These are phyloP conservation scores for Saccopteryx bilineata DNA, from an alignment of 2,113 vertebrate species.

Conservation along the genomic window DNA sequence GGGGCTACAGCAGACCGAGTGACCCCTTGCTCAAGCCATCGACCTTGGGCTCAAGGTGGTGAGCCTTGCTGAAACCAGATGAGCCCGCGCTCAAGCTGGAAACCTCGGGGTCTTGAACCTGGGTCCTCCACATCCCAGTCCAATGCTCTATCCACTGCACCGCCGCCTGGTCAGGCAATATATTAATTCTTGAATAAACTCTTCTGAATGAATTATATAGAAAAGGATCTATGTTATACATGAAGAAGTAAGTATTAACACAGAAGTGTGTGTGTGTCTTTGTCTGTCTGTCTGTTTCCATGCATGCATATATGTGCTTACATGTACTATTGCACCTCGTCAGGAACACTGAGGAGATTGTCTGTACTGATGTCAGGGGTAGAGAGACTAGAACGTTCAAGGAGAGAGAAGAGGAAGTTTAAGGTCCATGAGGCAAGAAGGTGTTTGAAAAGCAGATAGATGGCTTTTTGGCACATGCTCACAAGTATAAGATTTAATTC, in stretches of 20 bases:
- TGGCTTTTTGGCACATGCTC: fast-evolving
- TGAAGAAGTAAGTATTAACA: not conserved
- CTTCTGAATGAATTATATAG: not conserved
- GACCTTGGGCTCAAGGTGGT: too few species aligned
- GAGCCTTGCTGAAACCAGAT: too few species aligned
- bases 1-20: too few species aligned
- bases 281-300: not conserved
- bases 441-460: not conserved
- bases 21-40: too few species aligned
- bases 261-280: not conserved
- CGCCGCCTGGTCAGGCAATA: too few species aligned
- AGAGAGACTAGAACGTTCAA: not conserved
- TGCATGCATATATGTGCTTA: not conserved
- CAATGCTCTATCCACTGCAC: too few species aligned
- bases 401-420: not conserved
- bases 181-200: not conserved
- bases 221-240: not conserved
- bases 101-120: too few species aligned
- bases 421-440: not conserved
- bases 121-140: too few species aligned
- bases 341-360: not conserved
- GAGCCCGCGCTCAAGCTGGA: too few species aligned
- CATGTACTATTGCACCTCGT: not conserved
- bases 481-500: not conserved
- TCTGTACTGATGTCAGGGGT: not conserved